phyloP scores from a whole-genome alignment of 1,140 invertebrate genomes.

The Drosophila baimaii region DNA sequence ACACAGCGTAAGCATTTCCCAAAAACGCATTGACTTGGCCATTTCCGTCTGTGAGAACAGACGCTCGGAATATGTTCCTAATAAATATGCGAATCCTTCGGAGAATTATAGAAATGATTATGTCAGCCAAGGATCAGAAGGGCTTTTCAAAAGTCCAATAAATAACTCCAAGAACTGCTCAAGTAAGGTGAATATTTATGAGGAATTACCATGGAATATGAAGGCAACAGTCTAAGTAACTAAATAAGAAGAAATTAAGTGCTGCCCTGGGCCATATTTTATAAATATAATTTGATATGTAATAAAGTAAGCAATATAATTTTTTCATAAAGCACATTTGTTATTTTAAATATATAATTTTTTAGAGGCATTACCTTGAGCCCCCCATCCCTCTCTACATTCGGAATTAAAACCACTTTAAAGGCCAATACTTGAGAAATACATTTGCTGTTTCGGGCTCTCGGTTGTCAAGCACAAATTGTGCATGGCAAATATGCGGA shows the following conservation, averaged over 20 bases:
- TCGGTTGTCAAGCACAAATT: slow-evolving; percentile 33
- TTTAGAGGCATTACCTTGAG: too few species aligned
- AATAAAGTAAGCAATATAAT: neutral
- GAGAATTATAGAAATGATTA: neutral
- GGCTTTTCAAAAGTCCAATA: neutral
- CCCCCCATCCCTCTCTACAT: neutral
- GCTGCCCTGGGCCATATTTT: too few species aligned
- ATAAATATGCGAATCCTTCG: neutral
- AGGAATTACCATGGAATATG: neutral
- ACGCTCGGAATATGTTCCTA: neutral
- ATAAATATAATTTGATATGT: too few species aligned
- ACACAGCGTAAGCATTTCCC: slow-evolving; percentile 12
- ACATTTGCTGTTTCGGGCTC: slow-evolving; percentile 25
- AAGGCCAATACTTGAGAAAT: slow-evolving; percentile 27
- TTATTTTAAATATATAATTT: neutral
- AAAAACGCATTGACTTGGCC: slow-evolving; percentile 27
- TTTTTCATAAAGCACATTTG: neutral
- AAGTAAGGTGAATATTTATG: neutral
- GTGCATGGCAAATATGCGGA: slow-evolving; percentile 63
- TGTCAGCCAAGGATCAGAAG: neutral
- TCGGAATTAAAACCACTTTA: slow-evolving; percentile 25
- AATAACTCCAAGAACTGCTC: too few species aligned
- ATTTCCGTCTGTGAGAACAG: slow-evolving; percentile 10
- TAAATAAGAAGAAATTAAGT: neutral
- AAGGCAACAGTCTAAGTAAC: neutral